Evolutionary conservation across 2,888 invertebrate species (phyloP).

Genomic region (Nomada lathburiana): DNA sequence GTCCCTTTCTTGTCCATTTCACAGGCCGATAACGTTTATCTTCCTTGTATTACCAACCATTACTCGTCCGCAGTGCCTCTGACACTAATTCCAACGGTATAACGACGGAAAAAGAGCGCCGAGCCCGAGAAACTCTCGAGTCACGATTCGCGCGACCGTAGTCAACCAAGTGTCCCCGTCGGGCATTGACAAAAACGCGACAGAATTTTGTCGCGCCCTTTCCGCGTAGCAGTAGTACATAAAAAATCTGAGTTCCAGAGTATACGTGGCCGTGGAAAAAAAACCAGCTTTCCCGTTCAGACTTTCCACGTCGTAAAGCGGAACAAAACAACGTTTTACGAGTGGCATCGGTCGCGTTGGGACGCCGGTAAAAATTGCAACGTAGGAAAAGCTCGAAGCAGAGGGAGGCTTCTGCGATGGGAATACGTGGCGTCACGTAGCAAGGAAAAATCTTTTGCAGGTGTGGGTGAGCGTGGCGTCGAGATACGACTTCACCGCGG

Average conservation of each 20-base stretch:
- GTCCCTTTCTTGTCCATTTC: background rate
- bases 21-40: too few species aligned
- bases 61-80: too few species aligned
- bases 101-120: background rate
- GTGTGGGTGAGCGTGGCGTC: slow-evolving; percentile 85
- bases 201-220: slow-evolving; percentile 10
- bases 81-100: too few species aligned
- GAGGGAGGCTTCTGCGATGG: background rate
- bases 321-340: slow-evolving; percentile 48
- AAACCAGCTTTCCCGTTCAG: background rate
- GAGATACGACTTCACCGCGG: slow-evolving; percentile 86
- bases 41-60: too few species aligned
- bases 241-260: background rate
- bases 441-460: slow-evolving; percentile 74
- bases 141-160: background rate
- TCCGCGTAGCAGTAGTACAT: background rate
- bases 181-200: background rate
- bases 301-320: slow-evolving; percentile 47
- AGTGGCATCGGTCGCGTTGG: background rate
- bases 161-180: background rate
- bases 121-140: background rate
- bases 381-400: background rate
- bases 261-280: background rate
- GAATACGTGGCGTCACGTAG: slow-evolving; percentile 34
- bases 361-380: slow-evolving; percentile 30